Evolutionary conservation across 2,888 invertebrate species (phyloP), one percentile per base, ranked within the genome.

Genomic region (Tetanocera ferruginea): DNA sequence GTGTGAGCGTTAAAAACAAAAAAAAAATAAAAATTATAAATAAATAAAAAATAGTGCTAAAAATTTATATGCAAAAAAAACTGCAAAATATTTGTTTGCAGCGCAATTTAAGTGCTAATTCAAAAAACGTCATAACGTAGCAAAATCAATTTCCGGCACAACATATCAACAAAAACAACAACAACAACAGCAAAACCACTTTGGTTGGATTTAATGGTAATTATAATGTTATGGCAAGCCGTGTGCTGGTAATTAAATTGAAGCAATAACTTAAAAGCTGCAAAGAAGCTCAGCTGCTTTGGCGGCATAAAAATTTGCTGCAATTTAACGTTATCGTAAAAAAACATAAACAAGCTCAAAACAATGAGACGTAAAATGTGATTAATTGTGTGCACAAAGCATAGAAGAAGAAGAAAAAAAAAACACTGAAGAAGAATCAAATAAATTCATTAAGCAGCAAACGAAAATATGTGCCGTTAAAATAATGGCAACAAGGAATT

Each of bases 191-290:
- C 0, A 14, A 49, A 67, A 17, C 34, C 66, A n/a, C 0, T n/a
- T 34, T 14, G 60, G 25, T 14, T 8, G 60, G 25, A 60, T 28
- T 60, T 60, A 60, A 23, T 6, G 60, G 60, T 60, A 28, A 60
- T 60, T 60, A 60, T 60, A 37, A 49, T 37, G 23, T 67, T 67
- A 43, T 37, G 23, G 9, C 49, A 9, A n/a, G 17, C 43, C 49
- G 49, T 67, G 67, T 37, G 31, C 43, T 37, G 67, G 67, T 67
- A 67, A 67, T 67, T 67, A 67, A 67, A 67, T 23, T 5, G n/a
- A 37, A 23, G 43, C 37, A 19, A 43, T 43, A 43, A 37, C 43
- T 37, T 67, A 49, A 34, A 43, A 19, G 43, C 43, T 43, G 11
- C 43, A 43, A 43, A 43, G n/a, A n/a, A n/a, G n/a, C n/a, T n/a